A percentile compares a stretch with the other conserved stretches of the same genome.
Evolutionary conservation across 2,113 vertebrate genomes (phyloP).

Genomic region (Acanthisitta chloris): DNA sequence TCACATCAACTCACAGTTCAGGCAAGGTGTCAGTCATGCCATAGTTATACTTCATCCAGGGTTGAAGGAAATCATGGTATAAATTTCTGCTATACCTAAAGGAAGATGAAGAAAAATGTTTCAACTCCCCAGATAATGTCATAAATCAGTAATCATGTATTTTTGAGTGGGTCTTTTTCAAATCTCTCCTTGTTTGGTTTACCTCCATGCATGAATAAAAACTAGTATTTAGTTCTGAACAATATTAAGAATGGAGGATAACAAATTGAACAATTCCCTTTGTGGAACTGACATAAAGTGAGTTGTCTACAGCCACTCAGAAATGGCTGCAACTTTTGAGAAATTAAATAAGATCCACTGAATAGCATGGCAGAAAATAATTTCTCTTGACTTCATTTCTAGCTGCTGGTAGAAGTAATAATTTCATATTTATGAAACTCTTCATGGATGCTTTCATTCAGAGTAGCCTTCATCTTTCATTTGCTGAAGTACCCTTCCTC

Average conservation of each 20-base stretch:
- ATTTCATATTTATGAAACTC: neutral
- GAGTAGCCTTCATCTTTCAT: neutral
- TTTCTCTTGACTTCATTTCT: neutral
- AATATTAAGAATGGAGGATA: neutral
- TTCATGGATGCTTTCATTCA: neutral
- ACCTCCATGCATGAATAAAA: neutral
- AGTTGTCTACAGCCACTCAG: neutral
- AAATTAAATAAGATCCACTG: neutral
- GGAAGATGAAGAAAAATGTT: neutral
- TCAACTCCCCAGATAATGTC: neutral
- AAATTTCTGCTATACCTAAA: neutral
- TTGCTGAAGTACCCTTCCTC: neutral
- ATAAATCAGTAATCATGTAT: neutral
- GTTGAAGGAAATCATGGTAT: rapidly evolving
- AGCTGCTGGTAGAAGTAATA: neutral
- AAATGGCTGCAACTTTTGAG: neutral
- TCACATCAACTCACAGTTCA: neutral
- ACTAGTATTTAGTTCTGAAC: neutral
- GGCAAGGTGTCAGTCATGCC: neutral
- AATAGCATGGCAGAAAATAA: neutral
- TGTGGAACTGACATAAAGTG: neutral
- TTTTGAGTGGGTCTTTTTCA: neutral
- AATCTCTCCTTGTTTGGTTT: neutral
- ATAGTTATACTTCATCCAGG: neutral
- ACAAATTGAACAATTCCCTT: neutral